Evolutionary conservation across 2,888 invertebrate species (phyloP).

Genomic region (Cephus sareptanus): DNA sequence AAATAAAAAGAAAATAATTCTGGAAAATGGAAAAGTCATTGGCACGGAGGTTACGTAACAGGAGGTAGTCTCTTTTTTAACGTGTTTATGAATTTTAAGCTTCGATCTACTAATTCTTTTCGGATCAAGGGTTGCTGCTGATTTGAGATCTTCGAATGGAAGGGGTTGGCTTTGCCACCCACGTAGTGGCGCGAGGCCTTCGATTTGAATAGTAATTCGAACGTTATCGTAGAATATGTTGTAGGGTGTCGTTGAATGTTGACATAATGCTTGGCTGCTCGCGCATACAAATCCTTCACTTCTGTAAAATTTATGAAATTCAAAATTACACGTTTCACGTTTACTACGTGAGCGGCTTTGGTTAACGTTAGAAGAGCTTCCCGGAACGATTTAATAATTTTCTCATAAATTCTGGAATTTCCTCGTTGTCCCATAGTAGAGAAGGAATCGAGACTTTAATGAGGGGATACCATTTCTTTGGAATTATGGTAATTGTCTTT

Average conservation of each 20-base stretch:
- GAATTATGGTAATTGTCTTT: slow-evolving; percentile 62
- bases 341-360: slow-evolving; percentile 47
- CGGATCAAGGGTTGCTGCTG: neutral
- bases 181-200: slow-evolving; percentile 8
- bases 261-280: slow-evolving; percentile 49
- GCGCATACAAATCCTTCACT: slow-evolving; percentile 42
- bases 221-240: slow-evolving; percentile 33
- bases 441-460: slow-evolving; percentile 31
- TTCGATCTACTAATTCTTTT: neutral
- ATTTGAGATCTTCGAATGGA: neutral
- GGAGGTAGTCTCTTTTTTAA: neutral
- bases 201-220: slow-evolving; percentile 23
- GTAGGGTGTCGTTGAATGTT: slow-evolving; percentile 31
- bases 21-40: neutral
- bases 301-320: slow-evolving; percentile 28
- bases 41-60: neutral
- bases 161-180: slow-evolving; percentile 6
- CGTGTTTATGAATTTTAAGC: neutral
- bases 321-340: slow-evolving; percentile 3
- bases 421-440: slow-evolving; percentile 23
- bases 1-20: neutral
- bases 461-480: slow-evolving; percentile 58
- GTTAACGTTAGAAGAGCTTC: slow-evolving; percentile 29
- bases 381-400: slow-evolving; percentile 47
- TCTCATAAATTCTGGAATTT: slow-evolving; percentile 45